phyloP scores from a whole-genome alignment of 2,888 invertebrate species.

The Epinotia bilunana region DNA sequence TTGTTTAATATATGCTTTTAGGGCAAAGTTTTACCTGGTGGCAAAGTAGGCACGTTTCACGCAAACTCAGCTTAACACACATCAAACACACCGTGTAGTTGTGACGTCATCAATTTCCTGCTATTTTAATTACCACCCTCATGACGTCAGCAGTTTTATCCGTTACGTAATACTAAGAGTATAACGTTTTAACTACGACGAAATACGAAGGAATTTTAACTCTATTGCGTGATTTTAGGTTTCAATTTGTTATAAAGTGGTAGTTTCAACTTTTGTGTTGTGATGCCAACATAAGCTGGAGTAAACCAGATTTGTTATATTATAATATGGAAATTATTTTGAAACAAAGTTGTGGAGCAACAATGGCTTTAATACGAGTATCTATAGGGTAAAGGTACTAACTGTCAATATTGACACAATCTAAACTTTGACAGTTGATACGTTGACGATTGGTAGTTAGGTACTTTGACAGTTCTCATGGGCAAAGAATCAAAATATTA shows the following conservation, averaged over 20 bases:
- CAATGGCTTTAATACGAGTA: not conserved
- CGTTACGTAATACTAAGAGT: not conserved
- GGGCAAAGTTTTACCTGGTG: no score
- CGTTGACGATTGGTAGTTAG: no score
- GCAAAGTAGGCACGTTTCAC: no score
- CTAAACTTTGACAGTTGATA: no score
- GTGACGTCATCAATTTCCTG: conserved; percentile 17
- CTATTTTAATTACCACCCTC: conserved; percentile 6
- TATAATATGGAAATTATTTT: not conserved
- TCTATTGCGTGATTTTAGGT: not conserved
- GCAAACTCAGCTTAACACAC: not conserved
- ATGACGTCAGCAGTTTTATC: conserved; percentile 6
- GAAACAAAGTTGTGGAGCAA: conserved; percentile 1
- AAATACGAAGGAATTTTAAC: not conserved
- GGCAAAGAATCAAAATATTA: no score
- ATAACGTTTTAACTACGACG: not conserved
- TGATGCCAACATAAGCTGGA: not conserved
- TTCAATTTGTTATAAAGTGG: not conserved
- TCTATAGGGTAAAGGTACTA: not conserved
- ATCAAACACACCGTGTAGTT: not conserved
- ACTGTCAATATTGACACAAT: not conserved
- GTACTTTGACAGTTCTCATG: no score
- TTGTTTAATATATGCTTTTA: no score
- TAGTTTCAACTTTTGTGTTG: not conserved
- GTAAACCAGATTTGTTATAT: not conserved